Evolutionary conservation across 2,113 vertebrate species (phyloP), one percentile per base, ranked within the genome.

Genomic region (Pseudolaguvia tuberculata): DNA sequence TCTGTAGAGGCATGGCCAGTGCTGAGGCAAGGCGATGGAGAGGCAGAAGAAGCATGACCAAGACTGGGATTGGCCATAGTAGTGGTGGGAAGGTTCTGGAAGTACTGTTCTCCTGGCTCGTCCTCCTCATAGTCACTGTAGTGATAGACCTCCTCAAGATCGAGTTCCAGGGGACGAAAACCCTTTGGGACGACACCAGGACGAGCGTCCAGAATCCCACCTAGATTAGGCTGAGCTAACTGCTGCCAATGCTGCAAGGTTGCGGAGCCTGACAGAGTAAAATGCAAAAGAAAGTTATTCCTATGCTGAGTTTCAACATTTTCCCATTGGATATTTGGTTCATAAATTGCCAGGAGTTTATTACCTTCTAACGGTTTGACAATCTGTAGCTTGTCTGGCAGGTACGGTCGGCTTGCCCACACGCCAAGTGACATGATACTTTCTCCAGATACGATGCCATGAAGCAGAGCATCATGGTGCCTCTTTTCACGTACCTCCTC

Each of bases 331-430:
- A 27, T 62, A 42, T 42, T 5, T 0, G 20, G 45, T 65, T 47
- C 23, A 18, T 27, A 18, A 0, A 9, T 48, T 53, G 59, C 14
- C 61, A 21, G 45, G 55, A 35, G 23, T 63, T 65, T 84, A 82
- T 99, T 95, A 99, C 97, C 97, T 98, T 99, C 97, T 72, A 99
- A 90, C 0, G 97, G 97, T 88, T 99, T 99, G 88, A 99, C 97
- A 76, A 99, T 99, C 94, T 99, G 97, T 61, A 99, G 94, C 74
- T 99, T 99, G 91, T 99, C 96, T 0, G 97, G 97, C 82, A 98
- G 93, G 91, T 98, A 98, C 79, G 95, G 94, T 47, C 97, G 93
- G 66, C 92, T 93, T 89, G 93, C 89, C 93, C 95, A 96, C 18
- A 89, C 52, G 73, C 96, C 95, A 5, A 98, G 89, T 0, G 97